Conservation (phyloP, 1,140 invertebrate species). For the Eurytemora carolleeae region DNA sequence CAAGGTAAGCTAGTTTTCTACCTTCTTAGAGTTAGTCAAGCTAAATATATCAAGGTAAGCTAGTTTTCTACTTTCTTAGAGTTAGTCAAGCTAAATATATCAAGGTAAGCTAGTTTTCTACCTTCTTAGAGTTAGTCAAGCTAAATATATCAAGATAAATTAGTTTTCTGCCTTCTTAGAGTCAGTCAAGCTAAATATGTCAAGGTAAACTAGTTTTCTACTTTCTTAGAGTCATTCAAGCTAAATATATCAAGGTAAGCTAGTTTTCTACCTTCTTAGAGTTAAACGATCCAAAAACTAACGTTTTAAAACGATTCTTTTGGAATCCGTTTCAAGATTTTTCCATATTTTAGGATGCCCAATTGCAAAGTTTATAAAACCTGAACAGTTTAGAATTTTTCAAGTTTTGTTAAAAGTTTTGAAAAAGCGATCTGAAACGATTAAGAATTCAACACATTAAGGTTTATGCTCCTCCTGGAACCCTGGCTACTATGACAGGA, state of each 20-base stretch:
- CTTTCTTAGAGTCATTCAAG: conserved; percentile 67
- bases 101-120: too few species aligned
- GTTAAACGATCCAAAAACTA: not conserved
- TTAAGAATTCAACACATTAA: too few species aligned
- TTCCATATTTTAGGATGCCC: too few species aligned
- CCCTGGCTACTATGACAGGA: not conserved
- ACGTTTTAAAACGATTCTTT: not conserved
- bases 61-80: not conserved
- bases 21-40: conserved; percentile 67
- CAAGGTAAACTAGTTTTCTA: too few species aligned
- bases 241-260: conserved; percentile 43
- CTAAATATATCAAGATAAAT: conserved; percentile 46
- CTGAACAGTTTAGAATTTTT: too few species aligned
- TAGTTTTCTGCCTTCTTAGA: not conserved
- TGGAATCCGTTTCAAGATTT: not conserved
- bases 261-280: not conserved
- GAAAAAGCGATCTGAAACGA: too few species aligned
- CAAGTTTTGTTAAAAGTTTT: too few species aligned
- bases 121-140: conserved; percentile 67
- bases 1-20: too few species aligned
- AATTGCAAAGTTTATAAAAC: too few species aligned
- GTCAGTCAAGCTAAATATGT: not conserved
- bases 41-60: conserved; percentile 43
- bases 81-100: not conserved
- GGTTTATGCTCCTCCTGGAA: not conserved